phyloP scores from a whole-genome alignment of 1,140 invertebrate species.

The Drosophila lowei region DNA sequence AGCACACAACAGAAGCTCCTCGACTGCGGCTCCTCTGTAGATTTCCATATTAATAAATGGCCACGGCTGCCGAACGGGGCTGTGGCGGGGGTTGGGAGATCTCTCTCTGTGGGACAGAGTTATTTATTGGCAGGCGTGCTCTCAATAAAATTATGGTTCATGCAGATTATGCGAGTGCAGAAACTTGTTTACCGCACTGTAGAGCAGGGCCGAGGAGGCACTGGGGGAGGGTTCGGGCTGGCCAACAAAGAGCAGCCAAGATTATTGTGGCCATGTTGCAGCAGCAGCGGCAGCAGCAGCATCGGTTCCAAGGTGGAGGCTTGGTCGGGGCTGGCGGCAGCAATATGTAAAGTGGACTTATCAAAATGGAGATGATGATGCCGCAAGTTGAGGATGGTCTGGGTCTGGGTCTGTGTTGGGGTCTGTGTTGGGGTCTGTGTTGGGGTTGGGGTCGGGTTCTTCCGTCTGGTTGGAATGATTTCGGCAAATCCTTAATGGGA shows the following conservation, averaged over 20 bases:
- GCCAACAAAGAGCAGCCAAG: conserved; percentile 24
- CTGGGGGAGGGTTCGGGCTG: background rate
- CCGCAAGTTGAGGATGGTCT: conserved; percentile 28
- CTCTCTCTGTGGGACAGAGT: conserved; percentile 38
- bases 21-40: conserved; percentile 73
- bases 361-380: conserved; percentile 61
- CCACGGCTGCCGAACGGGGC: conserved; percentile 44
- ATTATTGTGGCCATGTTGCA: conserved; percentile 70
- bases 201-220: background rate
- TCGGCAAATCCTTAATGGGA: conserved; percentile 44
- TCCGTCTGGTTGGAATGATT: conserved; percentile 23
- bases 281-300: conserved; percentile 11
- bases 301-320: background rate
- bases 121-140: conserved; percentile 81
- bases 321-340: no score
- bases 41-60: conserved; percentile 82
- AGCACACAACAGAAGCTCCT: conserved; percentile 46
- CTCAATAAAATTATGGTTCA: conserved; percentile 82
- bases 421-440: no score
- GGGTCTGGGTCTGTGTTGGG: no score
- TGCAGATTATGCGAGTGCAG: conserved; percentile 80
- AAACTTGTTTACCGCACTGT: conserved; percentile 68
- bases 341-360: conserved; percentile 56
- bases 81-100: background rate
- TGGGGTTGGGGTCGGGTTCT: no score